Base-by-base conservation (phyloP, 2,888 invertebrate species). In the Fragum sueziense region DNA sequence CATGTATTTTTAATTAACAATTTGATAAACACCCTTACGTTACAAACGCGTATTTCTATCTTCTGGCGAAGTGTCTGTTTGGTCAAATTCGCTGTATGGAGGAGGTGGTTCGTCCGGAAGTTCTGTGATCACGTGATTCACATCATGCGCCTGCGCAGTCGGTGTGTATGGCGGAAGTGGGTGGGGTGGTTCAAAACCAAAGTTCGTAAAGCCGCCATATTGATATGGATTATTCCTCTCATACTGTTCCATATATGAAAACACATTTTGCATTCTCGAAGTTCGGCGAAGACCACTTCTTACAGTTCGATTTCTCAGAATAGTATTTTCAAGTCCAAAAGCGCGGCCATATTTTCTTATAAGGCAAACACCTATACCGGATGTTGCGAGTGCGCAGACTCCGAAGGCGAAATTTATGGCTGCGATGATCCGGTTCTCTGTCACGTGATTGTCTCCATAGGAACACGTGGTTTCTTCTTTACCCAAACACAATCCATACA, bases 401-500 rank as follows among this genome's bases (percentile, higher is more conserved):
- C 80, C 79, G 37, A 83, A 31, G 0, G 34, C 41, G 34, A 80
- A 77, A 29, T 29, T 31, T 6, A 75, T 29, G 9, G 61, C 70
- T 29, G 83, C 72, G 17, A 80, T 41, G 17, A 72, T 67, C 34
- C 74, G 68, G 52, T 83, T 83, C n/a, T 54, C 57, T 20, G 51
- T 51, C 17, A 70, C 47, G 29, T 75, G 41, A 7, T 29, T 27
- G 9, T 69, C 51, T 4, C 65, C 65, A 34, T 83, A 83, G 0
- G 83, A 80, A 59, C 83, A 83, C 2, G 51, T 61, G 11, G 25
- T 54, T 3, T 75, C 74, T 0, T 70, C 33, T 11, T 65, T 34
- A 65, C 67, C 71, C n/a, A 80, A 34, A 68, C 83, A 83, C 27
- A 83, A 52, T 14, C 83, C 83, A 22, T 83, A 80, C 77, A 80